phyloP scores from a whole-genome alignment of 1,140 invertebrate genomes.

The Adelges cooleyi region DNA sequence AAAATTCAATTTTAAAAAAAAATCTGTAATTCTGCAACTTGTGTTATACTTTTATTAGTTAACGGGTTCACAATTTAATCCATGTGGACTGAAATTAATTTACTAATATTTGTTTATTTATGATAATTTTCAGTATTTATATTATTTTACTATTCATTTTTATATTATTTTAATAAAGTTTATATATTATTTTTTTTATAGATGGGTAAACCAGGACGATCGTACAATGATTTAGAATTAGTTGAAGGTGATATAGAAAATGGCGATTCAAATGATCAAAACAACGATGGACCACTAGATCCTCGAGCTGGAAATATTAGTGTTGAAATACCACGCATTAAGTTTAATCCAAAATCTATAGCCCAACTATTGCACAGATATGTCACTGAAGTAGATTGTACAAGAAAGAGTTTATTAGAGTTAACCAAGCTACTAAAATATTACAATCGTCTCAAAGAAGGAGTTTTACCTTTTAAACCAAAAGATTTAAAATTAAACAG shows the following conservation, averaged over 20 bases:
- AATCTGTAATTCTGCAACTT: no score
- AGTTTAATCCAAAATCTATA: constrained; percentile 47
- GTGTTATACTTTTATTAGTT: no score
- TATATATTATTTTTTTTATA: neutral
- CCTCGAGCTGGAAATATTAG: constrained; percentile 65
- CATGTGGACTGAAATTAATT: neutral
- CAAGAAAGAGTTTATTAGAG: constrained; percentile 9
- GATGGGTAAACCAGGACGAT: constrained; percentile 15
- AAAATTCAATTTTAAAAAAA: no score
- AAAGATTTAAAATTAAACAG: constrained; percentile 24
- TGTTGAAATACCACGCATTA: constrained; percentile 55
- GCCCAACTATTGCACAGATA: constrained; percentile 28
- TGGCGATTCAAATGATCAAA: constrained; percentile 33
- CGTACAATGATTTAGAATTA: constrained; percentile 36
- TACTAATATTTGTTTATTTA: no score
- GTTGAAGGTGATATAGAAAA: constrained; percentile 35
- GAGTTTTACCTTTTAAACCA: constrained; percentile 11
- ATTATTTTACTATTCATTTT: no score
- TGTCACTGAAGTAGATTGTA: constrained; percentile 22
- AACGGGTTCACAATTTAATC: neutral
- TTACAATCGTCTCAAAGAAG: constrained; percentile 5
- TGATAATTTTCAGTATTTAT: no score
- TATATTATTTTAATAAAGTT: neutral
- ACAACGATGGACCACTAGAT: constrained; percentile 45
- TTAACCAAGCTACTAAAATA: constrained; percentile 11